Base-by-base conservation (phyloP, 2,797 vertebrate species). In the Clamator glandarius region DNA sequence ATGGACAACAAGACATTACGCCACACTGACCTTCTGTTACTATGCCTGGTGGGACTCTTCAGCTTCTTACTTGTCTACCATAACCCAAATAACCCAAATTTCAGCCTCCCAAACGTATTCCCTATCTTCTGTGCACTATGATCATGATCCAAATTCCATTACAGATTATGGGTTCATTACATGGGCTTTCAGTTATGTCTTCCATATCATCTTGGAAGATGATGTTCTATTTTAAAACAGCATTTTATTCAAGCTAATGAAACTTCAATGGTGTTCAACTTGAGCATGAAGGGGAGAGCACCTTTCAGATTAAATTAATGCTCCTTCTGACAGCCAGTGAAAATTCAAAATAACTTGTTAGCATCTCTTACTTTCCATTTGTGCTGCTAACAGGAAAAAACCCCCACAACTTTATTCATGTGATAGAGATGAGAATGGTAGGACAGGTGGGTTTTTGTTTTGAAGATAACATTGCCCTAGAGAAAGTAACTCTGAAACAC, bases 71-170 rank as follows among this genome's bases (percentile, higher is more conserved):
- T 26, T 5, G 31, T 15, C 76, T 33, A 31, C 33, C 18, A 23
- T 13, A 33, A 79, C 6, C 31, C 24, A 14, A 82, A 77, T 52
- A 2, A 66, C 6, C 86, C 6, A 0, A 29, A 57, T 66, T 58
- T 31, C 79, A 57, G 63, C 3, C 68, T 64, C 46, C 20, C 51
- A 26, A 19, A 58, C 59, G 17, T 14, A n/a, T 3, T 7, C 36
- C 41, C 29, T 5, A 0, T 6, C 42, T 63, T 17, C 46, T 52
- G 25, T 9, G 46, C 31, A 8, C 57, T 26, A 23, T 6, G 2
- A 5, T 23, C 35, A 15, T 1, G 9, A 20, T 23, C 62, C 80
- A 44, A 44, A 67, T 42, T 8, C 44, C 6, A 0, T 26, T 8
- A 5, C 70, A 67, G 46, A 6, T 31, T 24, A 16, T 8, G 41